Conservation (phyloP, 2,888 invertebrate species). For the Apotomis capreana region DNA sequence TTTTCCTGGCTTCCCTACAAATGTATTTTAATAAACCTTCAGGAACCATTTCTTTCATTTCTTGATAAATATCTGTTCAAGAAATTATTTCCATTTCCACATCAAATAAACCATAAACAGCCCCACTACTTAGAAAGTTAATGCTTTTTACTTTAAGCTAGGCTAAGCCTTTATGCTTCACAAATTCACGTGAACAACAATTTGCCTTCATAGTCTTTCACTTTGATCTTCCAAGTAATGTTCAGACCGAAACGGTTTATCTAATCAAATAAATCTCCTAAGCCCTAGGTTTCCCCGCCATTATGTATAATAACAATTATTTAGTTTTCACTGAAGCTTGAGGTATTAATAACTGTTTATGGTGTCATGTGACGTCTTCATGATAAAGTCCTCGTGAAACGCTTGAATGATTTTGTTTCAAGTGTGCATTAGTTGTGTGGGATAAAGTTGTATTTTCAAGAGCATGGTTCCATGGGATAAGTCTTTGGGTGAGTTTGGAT, state of each 20-base stretch:
- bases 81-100: too few relatives aligned
- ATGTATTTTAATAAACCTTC: too few relatives aligned
- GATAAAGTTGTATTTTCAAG: background rate
- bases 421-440: background rate
- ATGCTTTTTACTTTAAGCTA: too few relatives aligned
- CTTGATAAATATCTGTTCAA: too few relatives aligned
- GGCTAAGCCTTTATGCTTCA: background rate
- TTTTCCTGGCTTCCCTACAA: too few relatives aligned
- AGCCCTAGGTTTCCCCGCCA: constrained; percentile 53
- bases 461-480: background rate
- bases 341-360: constrained; percentile 60
- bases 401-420: background rate
- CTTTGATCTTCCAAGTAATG: constrained; percentile 17
- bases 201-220: background rate
- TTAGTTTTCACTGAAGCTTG: constrained; percentile 57
- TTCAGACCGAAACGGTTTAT: constrained; percentile 14
- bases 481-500: background rate
- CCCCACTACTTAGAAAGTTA: too few relatives aligned
- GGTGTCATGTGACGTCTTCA: constrained; percentile 36
- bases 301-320: constrained; percentile 57
- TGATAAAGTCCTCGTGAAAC: constrained; percentile 44
- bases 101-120: too few relatives aligned
- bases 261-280: constrained; percentile 31
- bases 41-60: too few relatives aligned
- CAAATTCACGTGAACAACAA: background rate